Evolutionary conservation across 1,140 invertebrate species (phyloP), one percentile per base, ranked within the genome.

Genomic region (Drosophila melanogaster): DNA sequence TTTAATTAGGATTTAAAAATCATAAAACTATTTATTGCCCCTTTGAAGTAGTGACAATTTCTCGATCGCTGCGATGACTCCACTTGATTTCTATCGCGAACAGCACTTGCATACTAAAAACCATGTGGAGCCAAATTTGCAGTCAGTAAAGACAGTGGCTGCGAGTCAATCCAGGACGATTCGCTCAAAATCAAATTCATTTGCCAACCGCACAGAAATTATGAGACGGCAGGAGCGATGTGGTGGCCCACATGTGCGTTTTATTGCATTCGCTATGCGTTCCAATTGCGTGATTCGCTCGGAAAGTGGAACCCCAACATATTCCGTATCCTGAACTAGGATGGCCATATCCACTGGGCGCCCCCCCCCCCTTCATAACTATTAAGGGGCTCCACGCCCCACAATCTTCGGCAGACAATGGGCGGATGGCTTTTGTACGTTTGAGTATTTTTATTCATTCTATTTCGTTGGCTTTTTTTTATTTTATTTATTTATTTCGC

Each of bases 381-480:
- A 66, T 66, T 66, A 65, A 65, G 59, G 62, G 64, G 64, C 59
- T 44, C 62, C 67, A 46, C 64, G 64, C 19, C 41, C 33, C 40
- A 37, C 51, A 47, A 75, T 47, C 53, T 30, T 40, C 24, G 11
- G 47, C 74, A 79, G 69, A 86, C 44, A 44, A 59, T 59, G 61
- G 54, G 40, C 47, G 53, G 60, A 37, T 49, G 55, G 55, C 54
- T 69, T 87, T 86, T 81, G 83, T 86, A 87, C 83, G 83, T 79
- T 83, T 66, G 75, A 86, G 83, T 86, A 86, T 86, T 86, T 86
- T 86, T 86, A 86, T 86, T 86, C 83, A 86, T 86, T 86, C 78
- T 65, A 83, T 75, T 86, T 77, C 75, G 47, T 66, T 77, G 64
- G 55, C 49, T 56, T 37, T 47, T 84, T 71, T 74, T 66, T 86